Base-by-base conservation (phyloP, 2,797 vertebrate genomes). In the Crypturellus tataupa region DNA sequence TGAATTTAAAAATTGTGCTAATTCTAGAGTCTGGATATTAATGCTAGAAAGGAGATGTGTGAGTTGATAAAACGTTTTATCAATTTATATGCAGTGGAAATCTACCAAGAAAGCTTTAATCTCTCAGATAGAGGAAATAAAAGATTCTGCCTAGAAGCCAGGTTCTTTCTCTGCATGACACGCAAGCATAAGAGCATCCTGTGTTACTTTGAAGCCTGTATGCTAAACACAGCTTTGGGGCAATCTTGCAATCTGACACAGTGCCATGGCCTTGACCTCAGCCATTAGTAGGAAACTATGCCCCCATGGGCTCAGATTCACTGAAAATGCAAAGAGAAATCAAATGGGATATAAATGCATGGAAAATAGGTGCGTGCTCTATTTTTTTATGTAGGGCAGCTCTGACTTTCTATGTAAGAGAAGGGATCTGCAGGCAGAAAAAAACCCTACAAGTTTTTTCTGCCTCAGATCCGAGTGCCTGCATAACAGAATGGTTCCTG, bases 61-160 rank as follows among this genome's bases (percentile, higher is more conserved):
- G 44, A 78, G 31, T 49, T 67, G 24, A 51, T 73, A 89, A 89
- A 87, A 81, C 64, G 10, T 81, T 86, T 83, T 64, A 76, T 93
- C 65, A 87, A 33, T 29, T 59, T 27, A 3, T 73, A 68, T 12
- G 6, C n/a, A 71, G 18, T 47, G 47, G 29, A 89, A 90, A 85
- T 68, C 27, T 88, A 70, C 53, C 13, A 91, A 64, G 73, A 90
- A 42, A 5, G 1, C 17, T 62, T n/a, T 42, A 49, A 70, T 93
- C 82, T 90, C 10, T 85, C 69, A 33, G 42, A 39, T 19, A 76
- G 39, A 89, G 25, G 23, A 87, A 89, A 73, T 82, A 4, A 27
- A 71, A 88, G 53, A 59, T 4, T 29, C 69, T 79, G 5, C 31
- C n/a, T 79, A 39, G 60, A 80, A 90, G 56, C 15, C 49, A 86